phyloP scores from a whole-genome alignment of 2,888 invertebrate genomes.

The Lasioglossum oenotherae region DNA sequence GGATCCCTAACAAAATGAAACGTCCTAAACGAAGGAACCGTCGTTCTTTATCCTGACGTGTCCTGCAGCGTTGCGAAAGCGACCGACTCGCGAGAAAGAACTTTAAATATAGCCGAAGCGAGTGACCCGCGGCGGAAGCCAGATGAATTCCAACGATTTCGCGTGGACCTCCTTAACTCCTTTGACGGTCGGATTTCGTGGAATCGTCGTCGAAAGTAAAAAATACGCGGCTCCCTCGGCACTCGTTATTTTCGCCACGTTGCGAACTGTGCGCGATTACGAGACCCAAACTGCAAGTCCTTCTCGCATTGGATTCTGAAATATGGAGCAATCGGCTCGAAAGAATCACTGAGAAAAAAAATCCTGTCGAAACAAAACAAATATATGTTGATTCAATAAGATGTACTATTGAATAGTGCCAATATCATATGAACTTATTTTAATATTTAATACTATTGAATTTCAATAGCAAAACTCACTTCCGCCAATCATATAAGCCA shows the following conservation, averaged over 20 bases:
- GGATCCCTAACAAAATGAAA: conserved; percentile 26
- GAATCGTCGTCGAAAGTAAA: conserved; percentile 78
- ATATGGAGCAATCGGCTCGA: too few species aligned
- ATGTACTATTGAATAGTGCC: too few species aligned
- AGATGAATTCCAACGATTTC: conserved; percentile 76
- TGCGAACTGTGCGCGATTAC: neutral
- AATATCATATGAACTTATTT: too few species aligned
- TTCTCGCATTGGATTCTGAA: conserved; percentile 20
- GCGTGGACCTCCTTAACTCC: conserved; percentile 72
- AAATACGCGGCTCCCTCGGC: conserved; percentile 74
- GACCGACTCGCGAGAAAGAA: conserved; percentile 61
- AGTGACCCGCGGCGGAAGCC: conserved; percentile 75
- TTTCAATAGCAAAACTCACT: too few species aligned
- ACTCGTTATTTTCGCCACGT: conserved; percentile 62
- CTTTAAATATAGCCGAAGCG: conserved; percentile 69
- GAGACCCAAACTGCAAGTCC: conserved; percentile 17
- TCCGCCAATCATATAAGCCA: too few species aligned
- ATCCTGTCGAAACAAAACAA: too few species aligned
- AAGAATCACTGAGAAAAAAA: too few species aligned
- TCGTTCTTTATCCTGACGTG: neutral
- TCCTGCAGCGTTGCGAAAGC: neutral
- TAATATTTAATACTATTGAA: too few species aligned
- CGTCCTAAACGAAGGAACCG: conserved; percentile 1
- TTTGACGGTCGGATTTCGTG: conserved; percentile 78
- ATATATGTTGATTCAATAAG: too few species aligned